Base-by-base conservation (phyloP, 2,797 vertebrate species). In the Chaunax sp. region DNA sequence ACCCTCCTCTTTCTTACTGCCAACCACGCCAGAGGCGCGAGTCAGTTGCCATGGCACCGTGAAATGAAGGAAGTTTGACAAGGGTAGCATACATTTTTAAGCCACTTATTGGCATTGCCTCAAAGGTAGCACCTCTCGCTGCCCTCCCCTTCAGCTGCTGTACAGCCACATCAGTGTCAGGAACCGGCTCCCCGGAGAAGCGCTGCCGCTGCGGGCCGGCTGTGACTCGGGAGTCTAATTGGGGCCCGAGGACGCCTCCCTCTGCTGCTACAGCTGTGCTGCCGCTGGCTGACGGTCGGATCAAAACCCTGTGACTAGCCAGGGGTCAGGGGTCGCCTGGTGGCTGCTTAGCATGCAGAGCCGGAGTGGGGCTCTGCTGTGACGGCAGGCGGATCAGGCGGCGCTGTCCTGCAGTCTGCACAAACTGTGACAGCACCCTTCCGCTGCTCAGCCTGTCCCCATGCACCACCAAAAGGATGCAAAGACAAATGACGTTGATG, bases 141-240 rank as follows among this genome's bases (percentile, higher is more conserved):
- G 88, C 88, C 92, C 91, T 91, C 87, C 92, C 93, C 90, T 86
- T 86, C 86, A 91, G 92, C 91, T 87, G 88, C 90, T 94, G 93
- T 92, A 89, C 82, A 77, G 85, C 89, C 83, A 80, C 84, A 92
- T 94, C 90, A 93, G 90, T 87, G 90, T 94, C 93, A 93, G 78
- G 64, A 49, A 60, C 65, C 15, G 26, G 75, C 3, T 86, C 87
- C 89, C 87, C 28, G 65, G 85, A 88, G 90, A 76, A 56, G 65
- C 54, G 54, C 75, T 74, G 82, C 81, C 28, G 20, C 23, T 44
- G 57, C 11, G 40, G 85, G 80, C 81, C 76, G 84, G 81, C 87
- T 87, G 83, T 65, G 82, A 77, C 72, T 83, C 59, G 2, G 67
- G 72, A 84, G 78, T 71, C 81, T 91, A 93, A 93, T 93, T 92